A percentile compares a stretch with the other conserved stretches of the same genome.
phyloP scores from a whole-genome alignment of 2,113 vertebrate genomes.

The Psittacula cyanocephala region DNA sequence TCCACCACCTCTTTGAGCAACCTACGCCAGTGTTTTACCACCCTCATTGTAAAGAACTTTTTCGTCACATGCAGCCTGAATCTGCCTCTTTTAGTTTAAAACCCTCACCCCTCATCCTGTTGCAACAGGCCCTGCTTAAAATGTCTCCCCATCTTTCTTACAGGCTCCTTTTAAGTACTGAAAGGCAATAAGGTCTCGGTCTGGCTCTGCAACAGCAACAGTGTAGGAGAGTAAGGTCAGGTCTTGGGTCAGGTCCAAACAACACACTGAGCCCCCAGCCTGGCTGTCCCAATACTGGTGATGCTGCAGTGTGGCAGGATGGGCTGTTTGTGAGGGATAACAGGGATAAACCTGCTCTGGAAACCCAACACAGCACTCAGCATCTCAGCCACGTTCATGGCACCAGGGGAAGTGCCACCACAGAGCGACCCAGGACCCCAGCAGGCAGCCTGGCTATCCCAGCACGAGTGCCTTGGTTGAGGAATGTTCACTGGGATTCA shows the following conservation, averaged over 20 bases:
- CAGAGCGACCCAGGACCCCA: background rate
- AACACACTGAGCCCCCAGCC: background rate
- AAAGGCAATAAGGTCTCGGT: background rate
- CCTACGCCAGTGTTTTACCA: background rate
- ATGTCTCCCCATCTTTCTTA: background rate
- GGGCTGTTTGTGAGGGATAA: fast-evolving
- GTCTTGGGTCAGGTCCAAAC: background rate
- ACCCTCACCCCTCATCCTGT: background rate
- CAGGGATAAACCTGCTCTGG: background rate
- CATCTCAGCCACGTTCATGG: fast-evolving
- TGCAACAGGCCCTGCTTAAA: background rate
- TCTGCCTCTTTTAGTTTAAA: background rate
- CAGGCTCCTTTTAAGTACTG: background rate
- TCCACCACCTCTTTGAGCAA: background rate
- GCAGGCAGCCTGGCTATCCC: background rate
- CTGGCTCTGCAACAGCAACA: background rate
- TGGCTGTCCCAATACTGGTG: background rate
- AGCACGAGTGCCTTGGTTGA: fast-evolving
- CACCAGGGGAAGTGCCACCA: background rate
- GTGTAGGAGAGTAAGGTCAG: background rate
- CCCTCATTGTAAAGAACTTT: background rate
- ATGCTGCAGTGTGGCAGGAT: background rate
- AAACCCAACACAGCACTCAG: background rate
- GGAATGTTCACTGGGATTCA: fast-evolving
- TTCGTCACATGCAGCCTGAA: background rate